These are phyloP conservation scores for Rhysida immarginata DNA, from an alignment of 1,140 invertebrate species.

Conservation along the genomic window DNA sequence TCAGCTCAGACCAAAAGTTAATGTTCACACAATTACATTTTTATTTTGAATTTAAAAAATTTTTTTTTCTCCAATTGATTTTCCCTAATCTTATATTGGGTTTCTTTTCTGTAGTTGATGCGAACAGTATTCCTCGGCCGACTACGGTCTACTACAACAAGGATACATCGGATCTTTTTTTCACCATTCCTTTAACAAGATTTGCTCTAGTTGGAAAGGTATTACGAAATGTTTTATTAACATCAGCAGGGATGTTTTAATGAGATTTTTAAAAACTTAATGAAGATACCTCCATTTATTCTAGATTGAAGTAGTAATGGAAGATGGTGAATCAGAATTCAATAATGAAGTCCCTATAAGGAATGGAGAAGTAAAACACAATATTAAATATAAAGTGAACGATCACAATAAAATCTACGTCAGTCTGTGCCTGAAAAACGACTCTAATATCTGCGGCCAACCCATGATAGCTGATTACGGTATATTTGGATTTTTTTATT, in stretches of 20 bases:
- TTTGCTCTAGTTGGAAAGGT: background rate
- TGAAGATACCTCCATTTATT: background rate
- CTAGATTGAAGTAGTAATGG: background rate
- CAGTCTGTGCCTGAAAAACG: background rate
- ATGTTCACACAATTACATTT: background rate
- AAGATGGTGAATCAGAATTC: background rate
- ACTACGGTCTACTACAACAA: background rate
- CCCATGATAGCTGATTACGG: background rate
- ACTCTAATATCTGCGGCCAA: background rate
- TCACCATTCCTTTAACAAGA: background rate
- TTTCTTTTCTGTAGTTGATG: background rate
- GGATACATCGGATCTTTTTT: background rate
- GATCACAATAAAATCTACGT: background rate
- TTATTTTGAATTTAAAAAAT: no score
- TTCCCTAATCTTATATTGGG: no score
- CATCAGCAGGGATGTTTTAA: background rate
- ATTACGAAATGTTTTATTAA: background rate
- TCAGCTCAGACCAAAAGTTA: slow-evolving; percentile 47
- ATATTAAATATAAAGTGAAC: background rate
- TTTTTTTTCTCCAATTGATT: no score
- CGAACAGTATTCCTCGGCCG: background rate
- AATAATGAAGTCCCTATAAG: background rate
- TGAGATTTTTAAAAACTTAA: background rate
- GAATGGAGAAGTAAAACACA: background rate
- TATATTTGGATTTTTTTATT: background rate